Evolutionary conservation across 2,797 vertebrate species (phyloP), one percentile per base, ranked within the genome.

Genomic region (Acomys russatus): DNA sequence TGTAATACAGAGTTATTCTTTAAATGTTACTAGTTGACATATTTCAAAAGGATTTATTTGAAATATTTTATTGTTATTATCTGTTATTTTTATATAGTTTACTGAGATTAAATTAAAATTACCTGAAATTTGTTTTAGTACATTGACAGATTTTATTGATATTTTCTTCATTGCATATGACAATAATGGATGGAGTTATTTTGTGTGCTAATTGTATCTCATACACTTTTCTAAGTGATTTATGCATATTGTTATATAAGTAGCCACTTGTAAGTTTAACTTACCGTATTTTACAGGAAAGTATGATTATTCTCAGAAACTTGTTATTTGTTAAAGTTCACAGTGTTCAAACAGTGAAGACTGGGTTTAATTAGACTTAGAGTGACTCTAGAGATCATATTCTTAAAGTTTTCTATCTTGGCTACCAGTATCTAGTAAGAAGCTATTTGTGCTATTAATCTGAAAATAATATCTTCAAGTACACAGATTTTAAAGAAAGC

Each of bases 51-150:
- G 11, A 9, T 80, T 77, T 84, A 54, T 92, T 92, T 90, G 64
- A 93, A 78, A 35, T 82, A 96, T 90, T 49, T 84, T 30, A 76
- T 61, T 63, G 22, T 61, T 18, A 54, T 87, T 89, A 88, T 9
- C 14, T 82, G 82, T 35, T 44, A 95, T 95, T 17, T 79, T 11
- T 20, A 89, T 63, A 63, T n/a, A 78, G 11, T 74, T 95, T 96
- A n/a, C 1, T 93, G 17, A 88, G 18, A 95, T 64, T 86, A 97
- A 86, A 54, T 96, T 71, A 83, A 70, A 68, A 66, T 87, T 95
- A 74, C 3, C 22, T 86, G 6, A 2, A 89, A 35, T 92, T 93
- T 30, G 38, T 88, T 88, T 93, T 80, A 95, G 79, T 49, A 68
- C 6, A 84, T 56, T 94, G 51, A 0, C 30, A 91, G 25, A 88